Base-by-base conservation (phyloP, 2,113 vertebrate genomes). In the Sceloporus undulatus region DNA sequence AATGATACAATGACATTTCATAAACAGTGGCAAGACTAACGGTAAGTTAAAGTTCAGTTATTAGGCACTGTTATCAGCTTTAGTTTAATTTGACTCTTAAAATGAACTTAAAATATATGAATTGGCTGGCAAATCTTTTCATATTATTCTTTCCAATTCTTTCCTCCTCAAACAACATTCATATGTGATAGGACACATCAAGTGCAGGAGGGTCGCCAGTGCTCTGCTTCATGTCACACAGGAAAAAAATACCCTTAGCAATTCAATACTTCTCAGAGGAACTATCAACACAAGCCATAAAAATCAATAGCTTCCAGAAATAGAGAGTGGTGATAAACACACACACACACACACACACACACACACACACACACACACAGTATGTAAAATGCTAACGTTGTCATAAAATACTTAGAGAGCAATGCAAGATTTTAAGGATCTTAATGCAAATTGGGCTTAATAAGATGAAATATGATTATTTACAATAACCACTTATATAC, bases 321-420 rank as follows among this genome's bases (percentile, higher is more conserved):
- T 0, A 83, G 59, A 84, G 42, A 23, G 8, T 62, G 54, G n/a
- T 81, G 40, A 38, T 74, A 34, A 48, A 66, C 66, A 48, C 48
- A 40, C 73, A 84, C 3, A 89, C 91, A 48, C 48, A 40, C 73
- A 84, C 3, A 89, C 91, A 87, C 85, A 85, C 34, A 42, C 74
- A 84, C 5, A 89, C 91, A 48, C 42, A 48, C 42, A 48, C 42
- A 48, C 42, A 87, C 85, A 83, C 66, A 56, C 68, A 84, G 54
- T 84, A 40, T 77, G 14, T 79, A 66, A 94, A 94, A 85, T 62
- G 80, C 40, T 90, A 84, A 85, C 59, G 71, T 84, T 89, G 87
- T 73, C n/a, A 52, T 89, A 86, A 93, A 83, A 91, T 2, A 75
- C 59, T 91, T 84, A 85, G 18, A 74, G 76, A 79, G 19, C 84